A percentile compares a stretch with the other conserved stretches of the same genome.
Evolutionary conservation across 1,140 invertebrate genomes (phyloP).

Genomic region (Hormaphis cornu): DNA sequence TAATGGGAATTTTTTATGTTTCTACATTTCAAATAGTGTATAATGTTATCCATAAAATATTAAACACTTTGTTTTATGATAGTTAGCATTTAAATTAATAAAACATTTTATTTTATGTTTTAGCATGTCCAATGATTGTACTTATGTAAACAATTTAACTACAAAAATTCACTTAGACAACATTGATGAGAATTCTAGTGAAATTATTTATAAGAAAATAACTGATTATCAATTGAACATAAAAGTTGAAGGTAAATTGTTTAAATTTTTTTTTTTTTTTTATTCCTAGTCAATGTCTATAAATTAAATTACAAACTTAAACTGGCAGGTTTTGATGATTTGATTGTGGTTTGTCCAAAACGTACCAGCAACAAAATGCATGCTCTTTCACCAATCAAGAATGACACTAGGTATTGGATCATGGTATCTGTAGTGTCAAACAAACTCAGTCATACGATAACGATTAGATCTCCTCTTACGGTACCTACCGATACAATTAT

Average conservation of each 20-base stretch:
- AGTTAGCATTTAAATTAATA: too few relatives aligned
- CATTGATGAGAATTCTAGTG: background rate
- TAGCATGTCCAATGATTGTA: slow-evolving; percentile 23
- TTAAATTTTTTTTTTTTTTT: background rate
- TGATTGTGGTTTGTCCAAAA: slow-evolving; percentile 61
- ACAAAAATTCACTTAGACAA: background rate
- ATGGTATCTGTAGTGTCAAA: slow-evolving; percentile 54
- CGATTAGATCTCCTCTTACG: slow-evolving; percentile 64
- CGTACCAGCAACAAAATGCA: slow-evolving; percentile 59
- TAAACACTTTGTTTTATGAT: too few relatives aligned
- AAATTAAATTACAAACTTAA: background rate
- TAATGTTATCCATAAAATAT: too few relatives aligned
- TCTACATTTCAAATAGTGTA: too few relatives aligned
- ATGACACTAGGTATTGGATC: slow-evolving; percentile 57
- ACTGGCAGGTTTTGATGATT: slow-evolving; percentile 55
- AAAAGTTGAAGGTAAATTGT: slow-evolving; percentile 45
- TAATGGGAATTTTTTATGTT: too few relatives aligned
- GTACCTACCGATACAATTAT: slow-evolving; percentile 47
- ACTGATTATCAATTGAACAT: slow-evolving; percentile 55
- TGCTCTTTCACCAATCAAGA: slow-evolving; percentile 55
- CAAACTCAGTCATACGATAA: slow-evolving; percentile 53
- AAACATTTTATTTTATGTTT: background rate
- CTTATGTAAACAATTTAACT: slow-evolving; percentile 16
- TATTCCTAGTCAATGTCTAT: background rate
- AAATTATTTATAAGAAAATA: slow-evolving; percentile 47